A percentile compares a stretch with the other conserved stretches of the same genome.
Conservation (phyloP, 2,113 vertebrate genomes). For the Todiramphus chloris region DNA sequence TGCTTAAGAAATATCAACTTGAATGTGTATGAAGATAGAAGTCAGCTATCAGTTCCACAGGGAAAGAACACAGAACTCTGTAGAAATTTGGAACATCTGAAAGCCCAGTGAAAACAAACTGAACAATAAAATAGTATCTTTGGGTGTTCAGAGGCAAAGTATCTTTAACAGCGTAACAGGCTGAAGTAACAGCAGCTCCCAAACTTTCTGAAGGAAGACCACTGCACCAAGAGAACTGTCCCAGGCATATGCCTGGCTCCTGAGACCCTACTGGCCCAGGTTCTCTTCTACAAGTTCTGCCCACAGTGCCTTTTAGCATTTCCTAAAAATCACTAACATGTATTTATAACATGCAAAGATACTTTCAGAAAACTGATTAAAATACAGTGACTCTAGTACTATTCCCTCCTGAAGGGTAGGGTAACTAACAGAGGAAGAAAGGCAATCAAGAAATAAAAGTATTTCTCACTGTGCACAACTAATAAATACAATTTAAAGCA, state of each 20-base stretch:
- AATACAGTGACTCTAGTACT: background rate
- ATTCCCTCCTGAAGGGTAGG: background rate
- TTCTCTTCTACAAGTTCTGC: background rate
- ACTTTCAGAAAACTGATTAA: background rate
- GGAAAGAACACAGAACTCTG: background rate
- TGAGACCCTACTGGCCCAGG: fast-evolving
- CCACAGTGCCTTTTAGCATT: background rate
- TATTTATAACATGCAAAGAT: background rate
- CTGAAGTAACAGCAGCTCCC: background rate
- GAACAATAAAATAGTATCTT: background rate
- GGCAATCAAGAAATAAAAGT: background rate
- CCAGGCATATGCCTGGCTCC: background rate
- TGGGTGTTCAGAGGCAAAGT: background rate
- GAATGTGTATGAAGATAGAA: background rate
- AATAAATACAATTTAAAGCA: background rate
- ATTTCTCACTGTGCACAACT: background rate
- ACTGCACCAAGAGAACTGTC: background rate
- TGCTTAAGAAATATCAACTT: background rate
- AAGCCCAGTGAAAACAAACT: background rate
- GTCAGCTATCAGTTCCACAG: background rate
- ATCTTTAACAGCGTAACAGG: background rate
- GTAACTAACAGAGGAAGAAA: background rate
- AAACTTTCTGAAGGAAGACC: background rate
- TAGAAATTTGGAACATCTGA: background rate
- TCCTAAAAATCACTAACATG: fast-evolving